Base-by-base conservation (phyloP, 2,113 vertebrate species). In the Triplophysa siluroides region DNA sequence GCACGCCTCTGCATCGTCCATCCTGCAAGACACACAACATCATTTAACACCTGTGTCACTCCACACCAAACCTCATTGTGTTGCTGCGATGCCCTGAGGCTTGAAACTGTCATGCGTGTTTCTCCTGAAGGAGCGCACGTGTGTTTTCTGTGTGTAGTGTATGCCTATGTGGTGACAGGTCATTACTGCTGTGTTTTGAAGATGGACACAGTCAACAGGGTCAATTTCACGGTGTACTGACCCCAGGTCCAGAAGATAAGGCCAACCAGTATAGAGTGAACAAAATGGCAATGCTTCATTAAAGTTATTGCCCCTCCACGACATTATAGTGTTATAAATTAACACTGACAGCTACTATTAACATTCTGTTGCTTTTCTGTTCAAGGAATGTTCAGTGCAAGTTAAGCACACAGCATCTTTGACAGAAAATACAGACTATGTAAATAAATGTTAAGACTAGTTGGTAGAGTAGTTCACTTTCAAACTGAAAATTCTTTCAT, bases 1-100 rank as follows among this genome's bases (percentile, higher is more conserved):
- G 86, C 98, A 99, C 76, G 97, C 96, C 81, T 99, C 97, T 3
- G 97, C 98, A 67, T 99, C 95, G 41, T 98, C 97, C 96, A 99
- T 99, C 90, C 98, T 99, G 88, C 70, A 76, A 85, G 50, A 58
- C 12, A 81, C 74, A 86, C 1, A 69, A n/a, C 41, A 54, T 76
- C 11, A 63, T 23, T 47, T 63, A 9, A 16, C 26, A 41, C 8
- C 54, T 41, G 18, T 8, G 14, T 56, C 50, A 33, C 69, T 56
- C 26, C 54, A 52, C n/a, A 16, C n/a, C 4, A 71, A 33, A n/a
- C 54, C n/a, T 58, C 1, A 58, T 1, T 8, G 6, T 21, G 54
- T 19, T 56, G 7, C 52, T 56, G 52, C 52, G 18, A 56, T 19
- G 14, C 52, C 52, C 52, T 56, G 52, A 18, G 18, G 52, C 6